Base-by-base conservation (phyloP, 2,113 vertebrate genomes). In the Sakesphorus luctuosus region DNA sequence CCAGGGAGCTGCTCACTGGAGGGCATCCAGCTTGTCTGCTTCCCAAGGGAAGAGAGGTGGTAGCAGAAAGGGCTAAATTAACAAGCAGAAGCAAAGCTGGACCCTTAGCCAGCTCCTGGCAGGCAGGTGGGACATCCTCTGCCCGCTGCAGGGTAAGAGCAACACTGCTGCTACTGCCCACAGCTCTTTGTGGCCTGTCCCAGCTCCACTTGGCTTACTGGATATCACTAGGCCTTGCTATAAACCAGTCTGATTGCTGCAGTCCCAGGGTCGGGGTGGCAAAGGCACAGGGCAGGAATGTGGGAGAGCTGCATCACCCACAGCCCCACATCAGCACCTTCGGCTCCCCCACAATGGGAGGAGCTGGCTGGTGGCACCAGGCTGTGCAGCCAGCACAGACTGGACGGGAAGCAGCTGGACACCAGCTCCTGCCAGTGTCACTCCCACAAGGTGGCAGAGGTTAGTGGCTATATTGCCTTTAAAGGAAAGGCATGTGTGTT, bases 401-500 rank as follows among this genome's bases (percentile, higher is more conserved):
- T n/a, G 76, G 76, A 12, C 0, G 1, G 63, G 61, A 68, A 74
- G 10, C 68, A 66, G 77, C 80, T 55, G 93, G 83, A 74, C 73
- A 40, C 1, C 65, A n/a, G 33, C 69, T 82, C 66, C 81, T 79
- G 77, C 77, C 77, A 82, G 38, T 68, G 84, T 87, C 91, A 49
- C 73, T 95, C 84, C 93, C 87, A 24, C 13, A 0, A n/a, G 26
- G 26, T 47, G 72, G 43, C 90, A 88, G 81, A 89, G 79, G 78
- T 73, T 89, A 0, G 49, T 5, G 72, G 82, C 90, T 85, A 19
- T 55, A n/a, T 90, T 10, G 71, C 95, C 95, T 90, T 95, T 85
- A 94, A 97, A 96, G 94, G 96, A 91, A 97, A 94, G 90, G 96
- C 87, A 94, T 93, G 68, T 56, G 6, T 2, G 0, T 49, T 65